Evolutionary conservation across 2,113 vertebrate species (phyloP).

Genomic region (Sinocyclocheilus anshuiensis): DNA sequence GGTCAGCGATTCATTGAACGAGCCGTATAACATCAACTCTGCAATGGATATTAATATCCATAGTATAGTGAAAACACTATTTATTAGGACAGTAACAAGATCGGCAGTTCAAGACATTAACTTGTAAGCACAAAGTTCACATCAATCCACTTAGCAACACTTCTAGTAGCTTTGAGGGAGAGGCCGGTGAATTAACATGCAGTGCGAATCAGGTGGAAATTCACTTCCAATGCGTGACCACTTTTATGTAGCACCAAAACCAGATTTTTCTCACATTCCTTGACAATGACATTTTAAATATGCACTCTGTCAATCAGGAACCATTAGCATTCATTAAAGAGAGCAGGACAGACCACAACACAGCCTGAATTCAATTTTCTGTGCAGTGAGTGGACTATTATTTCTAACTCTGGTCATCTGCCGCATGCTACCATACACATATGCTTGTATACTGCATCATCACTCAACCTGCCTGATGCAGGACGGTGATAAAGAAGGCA

Average conservation of each 20-base stretch:
- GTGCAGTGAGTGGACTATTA: neutral
- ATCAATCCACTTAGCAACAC: conserved; percentile 24
- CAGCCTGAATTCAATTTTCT: neutral
- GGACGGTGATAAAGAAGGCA: conserved; percentile 54
- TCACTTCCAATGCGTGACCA: conserved; percentile 9
- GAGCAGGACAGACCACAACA: neutral
- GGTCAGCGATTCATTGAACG: too few relatives aligned
- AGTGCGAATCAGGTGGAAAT: conserved; percentile 1
- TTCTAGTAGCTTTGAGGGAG: neutral
- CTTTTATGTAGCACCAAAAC: conserved; percentile 22
- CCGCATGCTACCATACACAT: neutral
- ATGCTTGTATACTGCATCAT: neutral
- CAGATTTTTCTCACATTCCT: neutral
- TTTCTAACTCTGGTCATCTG: conserved; percentile 19
- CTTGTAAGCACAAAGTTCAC: neutral
- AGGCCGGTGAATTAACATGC: conserved; percentile 26
- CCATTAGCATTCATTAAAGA: conserved; percentile 18
- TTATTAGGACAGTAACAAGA: too few relatives aligned
- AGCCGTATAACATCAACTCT: too few relatives aligned
- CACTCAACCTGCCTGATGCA: conserved; percentile 44
- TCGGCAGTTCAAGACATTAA: too few relatives aligned
- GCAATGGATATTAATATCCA: too few relatives aligned
- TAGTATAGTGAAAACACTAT: too few relatives aligned
- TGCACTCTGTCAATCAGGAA: conserved; percentile 18
- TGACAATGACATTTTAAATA: conserved; percentile 30